Evolutionary conservation across 2,888 invertebrate species (phyloP), one percentile per base, ranked within the genome.

Genomic region (Synanthedon vespiformis): DNA sequence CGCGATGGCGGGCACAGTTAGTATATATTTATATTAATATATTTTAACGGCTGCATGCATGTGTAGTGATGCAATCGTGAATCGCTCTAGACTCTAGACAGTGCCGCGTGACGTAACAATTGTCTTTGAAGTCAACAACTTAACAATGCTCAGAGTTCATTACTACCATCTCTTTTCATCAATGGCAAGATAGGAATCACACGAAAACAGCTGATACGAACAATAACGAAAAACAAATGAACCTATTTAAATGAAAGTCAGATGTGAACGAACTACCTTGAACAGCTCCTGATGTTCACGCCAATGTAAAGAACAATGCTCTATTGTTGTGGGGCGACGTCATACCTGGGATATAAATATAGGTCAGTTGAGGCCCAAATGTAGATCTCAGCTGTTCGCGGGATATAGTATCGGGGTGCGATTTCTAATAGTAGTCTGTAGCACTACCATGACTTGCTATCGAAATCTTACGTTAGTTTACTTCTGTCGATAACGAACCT

Each of bases 281-380:
- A 77, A 77, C 81, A 72, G 77, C 80, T 77, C 82, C 82, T 80
- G 80, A 76, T 76, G 76, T 70, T 74, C 72, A 74, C 75, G 83
- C 83, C 78, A 85, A 85, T 81, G 79, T 83, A 82, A 82, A 80
- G 83, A 85, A 87, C 86, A 87, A 87, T 87, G 75, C 80, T 77
- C 82, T 83, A 86, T 86, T 86, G 87, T 86, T 80, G 78, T 77
- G 71, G 72, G 64, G 62, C 70, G 70, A 84, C 87, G 87, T 87
- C 86, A 86, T 78, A 77, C 72, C 64, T 68, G 74, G 77, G 78
- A 87, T 87, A 87, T 87, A 77, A 79, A 87, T 87, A 87, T 87
- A 77, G 86, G 86, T 86, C 86, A 81, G 72, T 61, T 58, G 70
- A 71, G 72, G 75, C 82, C 86, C 77, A 81, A 87, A 85, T 80